A percentile compares a stretch with the other conserved stretches of the same genome.
Evolutionary conservation across 2,888 invertebrate species (phyloP).

Genomic region (Mesoligia furuncula): DNA sequence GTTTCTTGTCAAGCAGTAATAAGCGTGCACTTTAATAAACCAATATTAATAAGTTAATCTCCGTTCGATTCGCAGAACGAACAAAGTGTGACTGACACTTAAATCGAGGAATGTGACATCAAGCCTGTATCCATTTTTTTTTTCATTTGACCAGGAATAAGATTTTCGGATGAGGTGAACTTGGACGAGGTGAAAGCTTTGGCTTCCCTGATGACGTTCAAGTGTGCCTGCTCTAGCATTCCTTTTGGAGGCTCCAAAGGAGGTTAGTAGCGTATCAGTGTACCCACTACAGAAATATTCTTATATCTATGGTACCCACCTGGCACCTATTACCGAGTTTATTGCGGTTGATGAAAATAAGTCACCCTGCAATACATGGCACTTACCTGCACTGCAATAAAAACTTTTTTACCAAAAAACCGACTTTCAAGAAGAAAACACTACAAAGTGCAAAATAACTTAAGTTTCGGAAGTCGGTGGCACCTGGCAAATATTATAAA

Average conservation of each 20-base stretch:
- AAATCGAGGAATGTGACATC: neutral
- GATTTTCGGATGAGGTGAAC: slow-evolving; percentile 92
- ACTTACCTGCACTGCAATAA: neutral
- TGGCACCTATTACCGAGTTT: neutral
- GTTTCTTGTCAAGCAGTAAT: too few relatives aligned
- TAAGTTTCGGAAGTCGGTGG: neutral
- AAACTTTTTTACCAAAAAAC: neutral
- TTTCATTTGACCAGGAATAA: slow-evolving; percentile 89
- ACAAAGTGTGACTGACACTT: neutral
- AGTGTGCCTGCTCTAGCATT: slow-evolving; percentile 94
- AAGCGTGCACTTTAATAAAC: too few relatives aligned
- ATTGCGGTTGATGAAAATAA: neutral
- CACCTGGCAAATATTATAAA: neutral
- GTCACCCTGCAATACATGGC: neutral
- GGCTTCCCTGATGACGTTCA: slow-evolving; percentile 95
- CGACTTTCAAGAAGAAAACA: neutral
- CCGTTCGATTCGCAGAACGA: neutral
- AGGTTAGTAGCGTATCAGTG: slow-evolving; percentile 68
- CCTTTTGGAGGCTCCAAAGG: slow-evolving; percentile 95
- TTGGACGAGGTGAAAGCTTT: slow-evolving; percentile 95
- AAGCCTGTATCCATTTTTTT: neutral
- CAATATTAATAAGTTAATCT: neutral
- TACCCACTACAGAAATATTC: neutral
- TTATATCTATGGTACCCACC: too few relatives aligned
- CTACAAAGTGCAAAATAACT: neutral